Base-by-base conservation (phyloP, 2,797 vertebrate species). In the Hylomyscus alleni region DNA sequence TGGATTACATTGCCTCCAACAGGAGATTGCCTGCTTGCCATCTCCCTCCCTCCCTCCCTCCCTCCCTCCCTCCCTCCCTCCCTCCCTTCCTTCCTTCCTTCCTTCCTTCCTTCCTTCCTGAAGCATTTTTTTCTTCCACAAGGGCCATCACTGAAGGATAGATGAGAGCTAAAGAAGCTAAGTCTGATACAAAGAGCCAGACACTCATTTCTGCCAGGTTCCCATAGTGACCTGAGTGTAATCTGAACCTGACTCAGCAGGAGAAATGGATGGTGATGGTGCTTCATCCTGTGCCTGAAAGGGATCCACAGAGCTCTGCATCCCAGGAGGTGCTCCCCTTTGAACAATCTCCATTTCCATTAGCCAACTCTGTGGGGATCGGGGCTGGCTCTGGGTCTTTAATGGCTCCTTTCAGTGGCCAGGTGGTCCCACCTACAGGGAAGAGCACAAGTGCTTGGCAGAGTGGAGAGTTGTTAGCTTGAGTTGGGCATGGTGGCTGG, bases 351-450 rank as follows among this genome's bases (percentile, higher is more conserved):
- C 93, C 37, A 65, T 29, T 67, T 97, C 72, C 65, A n/a, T 89
- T 50, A 88, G 81, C 90, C 78, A 82, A 20, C 91, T 89, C 85
- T 75, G 58, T 31, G 88, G 90, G 76, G 13, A 52, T 82, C 29
- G 26, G 7, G 22, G 67, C 80, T 34, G 60, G 62, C 29, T 60
- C 60, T 82, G 69, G 44, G 88, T 89, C 56, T 95, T 88, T 37
- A 78, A 92, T 83, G 85, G 80, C 86, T 75, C 26, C 60, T 89
- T 93, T 60, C 40, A 0, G 77, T 94, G 87, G 77, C 96, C 97
- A 97, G 94, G 90, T 95, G 96, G 87, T 31, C 58, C 54, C 67
- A 84, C 77, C 81, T 65, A 83, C 73, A 60, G 95, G 44, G 95
- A 97, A 34, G 81, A 95, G 65, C 65, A 50, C 1, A 75, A 81